A percentile compares a stretch with the other conserved stretches of the same genome.
phyloP scores from a whole-genome alignment of 1,140 invertebrate genomes.

The Bombus superbus region DNA sequence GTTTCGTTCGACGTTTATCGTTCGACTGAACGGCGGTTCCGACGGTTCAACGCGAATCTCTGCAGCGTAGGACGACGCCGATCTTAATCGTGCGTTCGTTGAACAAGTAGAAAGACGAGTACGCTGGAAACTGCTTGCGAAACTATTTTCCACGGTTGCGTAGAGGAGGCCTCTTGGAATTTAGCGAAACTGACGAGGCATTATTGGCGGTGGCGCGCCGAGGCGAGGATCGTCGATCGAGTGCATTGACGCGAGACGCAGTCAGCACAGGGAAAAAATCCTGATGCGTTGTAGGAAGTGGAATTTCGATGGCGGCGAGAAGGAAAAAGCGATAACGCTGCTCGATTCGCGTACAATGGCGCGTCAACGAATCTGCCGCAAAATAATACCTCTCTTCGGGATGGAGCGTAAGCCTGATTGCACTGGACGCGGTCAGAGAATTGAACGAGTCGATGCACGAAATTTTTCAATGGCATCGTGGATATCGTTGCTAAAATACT shows the following conservation, averaged over 20 bases:
- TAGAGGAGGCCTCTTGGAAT: background rate
- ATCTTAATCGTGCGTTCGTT: background rate
- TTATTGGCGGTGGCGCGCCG: background rate
- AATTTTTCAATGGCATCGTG: slow-evolving; percentile 20
- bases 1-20: background rate
- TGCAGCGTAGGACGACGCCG: background rate
- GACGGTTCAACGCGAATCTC: background rate
- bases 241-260: background rate
- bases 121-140: background rate
- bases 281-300: background rate
- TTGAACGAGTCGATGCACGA: background rate
- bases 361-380: slow-evolving; percentile 31
- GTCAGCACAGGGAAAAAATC: background rate
- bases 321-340: slow-evolving; percentile 25
- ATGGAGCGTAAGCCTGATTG: slow-evolving; percentile 39
- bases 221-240: background rate
- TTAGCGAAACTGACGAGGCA: background rate
- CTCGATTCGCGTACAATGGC: slow-evolving; percentile 31
- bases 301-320: background rate
- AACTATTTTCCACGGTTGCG: background rate
- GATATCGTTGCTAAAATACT: background rate
- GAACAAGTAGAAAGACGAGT: too few relatives aligned
- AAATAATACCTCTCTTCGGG: slow-evolving; percentile 24
- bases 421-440: background rate
- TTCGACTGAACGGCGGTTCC: background rate